Evolutionary conservation across 1,140 invertebrate species (phyloP).

Genomic region (Microplitis demolitor): DNA sequence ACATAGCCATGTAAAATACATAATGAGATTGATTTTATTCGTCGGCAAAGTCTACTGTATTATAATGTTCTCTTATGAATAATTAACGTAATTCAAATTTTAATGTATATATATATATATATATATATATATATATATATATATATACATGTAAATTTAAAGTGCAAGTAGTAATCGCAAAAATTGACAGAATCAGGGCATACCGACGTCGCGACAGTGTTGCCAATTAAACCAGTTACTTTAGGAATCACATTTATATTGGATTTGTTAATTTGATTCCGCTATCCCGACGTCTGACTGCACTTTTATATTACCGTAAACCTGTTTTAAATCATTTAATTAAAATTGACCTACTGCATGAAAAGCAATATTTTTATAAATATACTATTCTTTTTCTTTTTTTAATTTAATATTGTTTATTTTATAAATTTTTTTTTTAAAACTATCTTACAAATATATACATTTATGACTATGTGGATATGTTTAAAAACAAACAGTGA

Average conservation of each 20-base stretch:
- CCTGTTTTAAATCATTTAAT: not conserved
- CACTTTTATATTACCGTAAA: not conserved
- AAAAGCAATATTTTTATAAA: no score
- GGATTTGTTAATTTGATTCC: conserved; percentile 56
- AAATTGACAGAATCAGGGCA: conserved; percentile 59
- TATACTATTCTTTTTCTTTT: no score
- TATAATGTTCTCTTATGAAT: not conserved
- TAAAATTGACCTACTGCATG: not conserved
- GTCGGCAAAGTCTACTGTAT: not conserved
- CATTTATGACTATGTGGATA: no score
- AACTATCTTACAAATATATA: no score
- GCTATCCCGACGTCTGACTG: conserved; percentile 25
- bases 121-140: conserved; percentile 48
- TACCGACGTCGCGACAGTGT: conserved; percentile 47
- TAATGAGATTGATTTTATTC: not conserved
- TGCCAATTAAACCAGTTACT: conserved; percentile 58
- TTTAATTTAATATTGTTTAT: no score
- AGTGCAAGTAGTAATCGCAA: conserved; percentile 34
- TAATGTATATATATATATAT: conserved; percentile 33
- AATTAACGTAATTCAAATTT: not conserved
- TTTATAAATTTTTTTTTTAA: no score
- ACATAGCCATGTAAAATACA: not conserved
- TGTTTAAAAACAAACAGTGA: no score
- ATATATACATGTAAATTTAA: conserved; percentile 54
- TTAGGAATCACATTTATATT: conserved; percentile 41